phyloP scores from a whole-genome alignment of 2,888 invertebrate genomes.

The Parnassius apollo region DNA sequence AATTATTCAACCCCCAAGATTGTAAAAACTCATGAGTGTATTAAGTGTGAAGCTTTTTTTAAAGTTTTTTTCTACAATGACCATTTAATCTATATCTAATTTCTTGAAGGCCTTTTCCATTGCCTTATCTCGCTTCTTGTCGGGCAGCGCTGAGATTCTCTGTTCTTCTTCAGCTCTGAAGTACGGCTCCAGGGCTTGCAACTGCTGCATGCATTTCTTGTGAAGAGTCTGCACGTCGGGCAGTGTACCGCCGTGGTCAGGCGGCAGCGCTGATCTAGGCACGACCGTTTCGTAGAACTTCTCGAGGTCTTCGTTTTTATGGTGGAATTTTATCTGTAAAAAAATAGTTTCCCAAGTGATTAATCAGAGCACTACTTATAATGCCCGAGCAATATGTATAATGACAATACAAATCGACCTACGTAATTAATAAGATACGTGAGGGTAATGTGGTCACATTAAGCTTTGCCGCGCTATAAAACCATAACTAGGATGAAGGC shows the following conservation, averaged over 20 bases:
- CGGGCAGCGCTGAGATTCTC: slow-evolving; percentile 60
- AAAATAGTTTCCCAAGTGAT: not conserved
- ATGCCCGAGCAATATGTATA: too few species aligned
- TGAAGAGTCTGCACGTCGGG: slow-evolving; percentile 70
- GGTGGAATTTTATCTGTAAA: slow-evolving; percentile 82
- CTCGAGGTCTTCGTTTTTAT: slow-evolving; percentile 76
- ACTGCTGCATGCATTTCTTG: slow-evolving; percentile 62
- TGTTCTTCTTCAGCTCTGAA: slow-evolving; percentile 70
- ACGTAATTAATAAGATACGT: too few species aligned
- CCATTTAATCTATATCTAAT: slow-evolving; percentile 83
- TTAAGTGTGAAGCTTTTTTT: too few species aligned
- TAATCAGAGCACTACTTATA: too few species aligned
- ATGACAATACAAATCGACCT: too few species aligned
- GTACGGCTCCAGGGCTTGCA: slow-evolving; percentile 57
- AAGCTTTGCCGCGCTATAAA: too few species aligned
- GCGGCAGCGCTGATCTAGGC: slow-evolving; percentile 80
- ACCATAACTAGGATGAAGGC: too few species aligned
- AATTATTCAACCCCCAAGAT: too few species aligned
- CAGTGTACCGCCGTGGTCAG: slow-evolving; percentile 83
- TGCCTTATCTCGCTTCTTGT: slow-evolving; percentile 74
- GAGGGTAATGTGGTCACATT: too few species aligned
- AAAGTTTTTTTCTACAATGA: too few species aligned
- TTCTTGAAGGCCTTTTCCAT: slow-evolving; percentile 87
- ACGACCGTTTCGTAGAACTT: slow-evolving; percentile 79
- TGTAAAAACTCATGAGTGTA: too few species aligned